Evolutionary conservation across 2,888 invertebrate genomes (phyloP), one percentile per base, ranked within the genome.

Genomic region (Synergus gifuensis): DNA sequence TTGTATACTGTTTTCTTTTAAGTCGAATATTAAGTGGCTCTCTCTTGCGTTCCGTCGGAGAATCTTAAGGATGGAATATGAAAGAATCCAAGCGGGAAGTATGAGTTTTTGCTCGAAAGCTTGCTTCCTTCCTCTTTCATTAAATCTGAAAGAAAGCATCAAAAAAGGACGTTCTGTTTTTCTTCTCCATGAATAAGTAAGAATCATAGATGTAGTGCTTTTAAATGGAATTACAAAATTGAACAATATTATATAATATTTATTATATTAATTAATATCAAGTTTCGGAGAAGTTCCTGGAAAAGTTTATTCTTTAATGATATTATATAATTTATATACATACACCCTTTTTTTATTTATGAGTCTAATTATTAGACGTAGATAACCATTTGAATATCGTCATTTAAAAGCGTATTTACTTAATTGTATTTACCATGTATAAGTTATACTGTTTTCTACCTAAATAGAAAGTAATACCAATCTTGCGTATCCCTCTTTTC

Each of bases 21-120:
- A 60, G 18, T 12, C 22, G 16, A 9, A 18, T 40, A 42, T 40
- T 66, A 66, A 66, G 36, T 40, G 28, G n/a, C n/a, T 14, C 36
- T n/a, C 36, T n/a, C 40, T 40, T 67, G 18, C 66, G n/a, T 49
- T 16, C 36, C 49, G 28, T 49, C 28, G 16, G 16, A 44, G 44
- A 66, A 42, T 49, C 28, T 69, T 54, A 8, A 54, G 7, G 49
- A 49, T 46, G 49, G 36, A 69, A 69, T 69, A 54, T 36, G 22
- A 49, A 28, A 36, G 16, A 69, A 69, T 28, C 16, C 44, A 44
- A 46, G 9, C n/a, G 5, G 46, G 46, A 54, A 69, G 69, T 28
- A 28, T 7, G 49, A 54, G 49, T 69, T 49, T 54, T 54, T 54
- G 16, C 69, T 28, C 4, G 16, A 36, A 54, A 18, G 49, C 44